phyloP scores from a whole-genome alignment of 2,888 invertebrate genomes.

The Agriopis aurantiaria region DNA sequence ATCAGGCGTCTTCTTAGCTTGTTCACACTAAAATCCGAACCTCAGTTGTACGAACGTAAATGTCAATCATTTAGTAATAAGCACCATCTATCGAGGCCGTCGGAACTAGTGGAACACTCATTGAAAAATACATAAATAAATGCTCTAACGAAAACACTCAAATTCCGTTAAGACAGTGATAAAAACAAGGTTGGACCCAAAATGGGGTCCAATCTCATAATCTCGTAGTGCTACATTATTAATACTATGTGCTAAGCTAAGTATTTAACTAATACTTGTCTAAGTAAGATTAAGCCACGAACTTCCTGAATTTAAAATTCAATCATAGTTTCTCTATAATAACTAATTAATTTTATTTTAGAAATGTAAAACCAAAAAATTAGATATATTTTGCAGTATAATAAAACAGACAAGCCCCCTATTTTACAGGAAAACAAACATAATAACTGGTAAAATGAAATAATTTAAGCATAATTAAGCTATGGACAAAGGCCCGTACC shows the following conservation, averaged over 20 bases:
- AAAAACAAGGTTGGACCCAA: constrained; percentile 9
- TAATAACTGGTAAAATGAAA: constrained; percentile 2
- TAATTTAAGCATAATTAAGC: constrained; percentile 3
- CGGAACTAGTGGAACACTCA: too few species aligned
- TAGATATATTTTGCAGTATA: constrained; percentile 8
- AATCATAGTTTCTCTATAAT: not conserved
- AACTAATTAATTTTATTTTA: constrained; percentile 7
- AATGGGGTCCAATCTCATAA: constrained; percentile 29
- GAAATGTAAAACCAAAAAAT: constrained; percentile 22
- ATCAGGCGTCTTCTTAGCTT: too few species aligned
- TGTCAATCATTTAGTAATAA: too few species aligned
- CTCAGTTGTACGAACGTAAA: too few species aligned
- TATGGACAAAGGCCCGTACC: too few species aligned
- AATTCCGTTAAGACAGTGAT: constrained; percentile 12
- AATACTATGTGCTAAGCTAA: not conserved
- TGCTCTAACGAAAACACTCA: constrained; percentile 15
- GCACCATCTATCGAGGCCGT: too few species aligned
- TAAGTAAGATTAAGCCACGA: constrained; percentile 5
- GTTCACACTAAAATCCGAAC: too few species aligned
- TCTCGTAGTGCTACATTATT: constrained; percentile 30
- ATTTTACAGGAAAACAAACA: constrained; percentile 38
- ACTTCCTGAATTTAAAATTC: constrained; percentile 23
- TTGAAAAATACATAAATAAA: too few species aligned
- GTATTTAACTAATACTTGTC: not conserved
- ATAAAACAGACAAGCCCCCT: constrained; percentile 32